Evolutionary conservation across 2,113 vertebrate species (phyloP).

Genomic region (Plecotus auritus): DNA sequence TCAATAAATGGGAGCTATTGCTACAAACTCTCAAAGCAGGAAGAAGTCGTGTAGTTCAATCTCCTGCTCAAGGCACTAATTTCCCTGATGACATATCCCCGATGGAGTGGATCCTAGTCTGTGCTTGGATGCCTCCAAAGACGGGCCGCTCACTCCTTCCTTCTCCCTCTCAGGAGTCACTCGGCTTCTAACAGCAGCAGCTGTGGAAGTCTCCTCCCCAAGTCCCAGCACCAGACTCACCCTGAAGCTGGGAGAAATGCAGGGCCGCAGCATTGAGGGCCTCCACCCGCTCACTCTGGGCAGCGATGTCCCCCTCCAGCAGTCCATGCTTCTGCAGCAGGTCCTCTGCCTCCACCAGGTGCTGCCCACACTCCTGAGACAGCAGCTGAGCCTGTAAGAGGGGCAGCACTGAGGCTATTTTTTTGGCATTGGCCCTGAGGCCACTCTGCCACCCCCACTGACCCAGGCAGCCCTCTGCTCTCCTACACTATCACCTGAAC

Average conservation of each 20-base stretch:
- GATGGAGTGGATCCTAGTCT: neutral
- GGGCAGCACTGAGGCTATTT: neutral
- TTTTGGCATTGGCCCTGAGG: neutral
- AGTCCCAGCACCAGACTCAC: constrained; percentile 66
- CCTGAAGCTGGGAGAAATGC: constrained; percentile 90
- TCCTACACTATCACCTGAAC: rapidly evolving
- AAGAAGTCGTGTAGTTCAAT: neutral
- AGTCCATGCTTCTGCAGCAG: constrained; percentile 93
- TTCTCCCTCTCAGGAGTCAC: neutral
- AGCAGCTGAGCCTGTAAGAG: constrained; percentile 84
- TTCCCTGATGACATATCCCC: neutral
- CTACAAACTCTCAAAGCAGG: neutral
- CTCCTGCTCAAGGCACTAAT: neutral
- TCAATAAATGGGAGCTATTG: neutral
- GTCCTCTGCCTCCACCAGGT: constrained; percentile 94
- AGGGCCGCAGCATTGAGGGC: constrained; percentile 89
- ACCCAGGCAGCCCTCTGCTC: neutral
- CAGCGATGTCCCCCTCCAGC: constrained; percentile 90
- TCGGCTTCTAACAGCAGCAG: neutral
- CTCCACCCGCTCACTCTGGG: constrained; percentile 91
- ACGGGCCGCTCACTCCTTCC: neutral
- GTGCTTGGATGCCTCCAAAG: neutral
- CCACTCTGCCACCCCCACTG: rapidly evolving
- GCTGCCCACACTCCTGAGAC: constrained; percentile 93
- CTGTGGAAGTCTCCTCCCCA: neutral